Evolutionary conservation across 2,888 invertebrate genomes (phyloP).

Genomic region (Ophion ellenae): DNA sequence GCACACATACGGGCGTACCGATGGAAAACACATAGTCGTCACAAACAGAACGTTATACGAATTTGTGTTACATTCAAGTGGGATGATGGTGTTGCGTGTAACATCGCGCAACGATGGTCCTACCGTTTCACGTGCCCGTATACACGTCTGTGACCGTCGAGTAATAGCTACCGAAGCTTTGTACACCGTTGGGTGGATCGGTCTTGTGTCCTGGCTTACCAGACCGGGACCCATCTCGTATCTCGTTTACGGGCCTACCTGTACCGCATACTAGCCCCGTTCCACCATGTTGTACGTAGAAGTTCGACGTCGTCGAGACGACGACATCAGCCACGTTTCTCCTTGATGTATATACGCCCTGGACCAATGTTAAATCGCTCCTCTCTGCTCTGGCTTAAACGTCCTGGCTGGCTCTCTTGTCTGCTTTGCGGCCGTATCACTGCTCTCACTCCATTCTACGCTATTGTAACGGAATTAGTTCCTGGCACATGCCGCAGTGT

Average conservation of each 20-base stretch:
- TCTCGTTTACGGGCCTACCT: slow-evolving; percentile 8
- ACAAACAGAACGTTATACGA: background rate
- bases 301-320: slow-evolving; percentile 53
- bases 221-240: slow-evolving; percentile 20
- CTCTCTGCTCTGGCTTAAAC: slow-evolving; percentile 56
- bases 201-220: slow-evolving; percentile 51
- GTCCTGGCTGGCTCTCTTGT: slow-evolving; percentile 51
- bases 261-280: background rate
- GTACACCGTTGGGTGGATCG: slow-evolving; percentile 35
- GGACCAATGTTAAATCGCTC: slow-evolving; percentile 49
- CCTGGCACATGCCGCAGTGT: slow-evolving; percentile 52
- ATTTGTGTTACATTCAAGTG: background rate
- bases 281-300: slow-evolving; percentile 18
- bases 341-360: slow-evolving; percentile 17
- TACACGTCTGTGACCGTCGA: slow-evolving; percentile 1
- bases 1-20: background rate
- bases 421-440: slow-evolving; percentile 26
- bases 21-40: slow-evolving; percentile 10
- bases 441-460: slow-evolving; percentile 32
- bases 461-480: slow-evolving; percentile 62
- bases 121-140: slow-evolving; percentile 2
- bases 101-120: slow-evolving; percentile 4
- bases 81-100: background rate
- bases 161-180: slow-evolving; percentile 31
- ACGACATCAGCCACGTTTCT: slow-evolving; percentile 33